Evolutionary conservation across 2,888 invertebrate genomes (phyloP).

Genomic region (Hirudinaria manillensis): DNA sequence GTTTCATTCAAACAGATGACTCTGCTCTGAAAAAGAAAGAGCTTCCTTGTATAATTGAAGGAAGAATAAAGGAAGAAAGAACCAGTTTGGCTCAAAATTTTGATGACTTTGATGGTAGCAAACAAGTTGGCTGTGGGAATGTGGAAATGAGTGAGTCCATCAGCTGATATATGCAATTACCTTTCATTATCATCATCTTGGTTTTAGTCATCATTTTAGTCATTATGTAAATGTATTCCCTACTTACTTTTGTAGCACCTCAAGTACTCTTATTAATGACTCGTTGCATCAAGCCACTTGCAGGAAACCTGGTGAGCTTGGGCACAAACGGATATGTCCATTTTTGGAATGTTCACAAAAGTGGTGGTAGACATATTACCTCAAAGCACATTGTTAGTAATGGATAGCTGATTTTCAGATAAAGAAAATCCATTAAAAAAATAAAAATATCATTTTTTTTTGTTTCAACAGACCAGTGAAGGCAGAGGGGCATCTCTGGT

Average conservation of each 20-base stretch:
- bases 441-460: not conserved
- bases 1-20: not conserved
- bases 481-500: constrained; percentile 41
- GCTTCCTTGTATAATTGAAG: not conserved
- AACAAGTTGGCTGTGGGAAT: not conserved
- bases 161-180: too few species aligned
- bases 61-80: not conserved
- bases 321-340: constrained; percentile 50
- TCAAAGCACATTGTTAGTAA: constrained; percentile 44
- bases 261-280: constrained; percentile 48
- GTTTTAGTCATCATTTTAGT: not conserved
- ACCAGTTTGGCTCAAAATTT: not conserved
- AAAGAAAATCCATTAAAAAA: not conserved
- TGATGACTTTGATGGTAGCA: not conserved
- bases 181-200: not conserved
- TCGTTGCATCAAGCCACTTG: constrained; percentile 48
- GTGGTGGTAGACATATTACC: constrained; percentile 48
- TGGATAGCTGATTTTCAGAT: not conserved
- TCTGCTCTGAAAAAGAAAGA: not conserved
- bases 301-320: constrained; percentile 50
- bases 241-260: not conserved
- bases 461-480: not conserved
- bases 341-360: constrained; percentile 54
- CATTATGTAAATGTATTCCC: not conserved
- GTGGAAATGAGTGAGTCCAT: not conserved